Conservation (phyloP, 2,888 invertebrate species). For the Sphinx pinastri region DNA sequence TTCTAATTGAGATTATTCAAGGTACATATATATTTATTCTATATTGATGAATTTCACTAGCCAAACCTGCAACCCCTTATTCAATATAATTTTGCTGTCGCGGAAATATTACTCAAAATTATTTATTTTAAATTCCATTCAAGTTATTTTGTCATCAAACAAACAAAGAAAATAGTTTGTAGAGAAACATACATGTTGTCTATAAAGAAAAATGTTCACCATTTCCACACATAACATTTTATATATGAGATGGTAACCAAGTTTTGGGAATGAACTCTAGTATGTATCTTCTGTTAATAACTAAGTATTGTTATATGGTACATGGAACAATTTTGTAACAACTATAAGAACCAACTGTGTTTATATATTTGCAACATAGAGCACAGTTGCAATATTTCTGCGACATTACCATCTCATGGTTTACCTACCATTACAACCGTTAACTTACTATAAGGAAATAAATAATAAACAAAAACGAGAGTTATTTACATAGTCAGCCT, state of each 20-base stretch:
- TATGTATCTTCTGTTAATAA: no score
- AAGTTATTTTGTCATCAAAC: no score
- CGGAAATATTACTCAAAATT: not conserved
- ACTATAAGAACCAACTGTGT: not conserved
- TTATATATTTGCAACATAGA: not conserved
- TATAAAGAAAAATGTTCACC: no score
- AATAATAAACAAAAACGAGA: constrained; percentile 38
- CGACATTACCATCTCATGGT: constrained; percentile 63
- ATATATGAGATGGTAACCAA: no score
- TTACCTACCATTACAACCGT: constrained; percentile 27
- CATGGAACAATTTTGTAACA: no score
- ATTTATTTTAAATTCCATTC: not conserved
- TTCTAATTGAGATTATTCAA: constrained; percentile 78
- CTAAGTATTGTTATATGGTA: no score
- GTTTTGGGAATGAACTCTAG: no score
- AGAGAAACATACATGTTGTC: no score
- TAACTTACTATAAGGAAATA: constrained; percentile 29
- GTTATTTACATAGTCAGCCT: constrained; percentile 75
- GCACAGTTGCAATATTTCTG: not conserved
- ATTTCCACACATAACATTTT: no score
- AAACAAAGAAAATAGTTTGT: no score
- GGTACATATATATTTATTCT: constrained; percentile 63
- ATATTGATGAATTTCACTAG: constrained; percentile 67
- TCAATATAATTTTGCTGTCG: constrained; percentile 31
- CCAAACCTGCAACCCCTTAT: constrained; percentile 50